Evolutionary conservation across 2,797 vertebrate genomes (phyloP), one percentile per base, ranked within the genome.

Genomic region (Amphiprion clarkii): DNA sequence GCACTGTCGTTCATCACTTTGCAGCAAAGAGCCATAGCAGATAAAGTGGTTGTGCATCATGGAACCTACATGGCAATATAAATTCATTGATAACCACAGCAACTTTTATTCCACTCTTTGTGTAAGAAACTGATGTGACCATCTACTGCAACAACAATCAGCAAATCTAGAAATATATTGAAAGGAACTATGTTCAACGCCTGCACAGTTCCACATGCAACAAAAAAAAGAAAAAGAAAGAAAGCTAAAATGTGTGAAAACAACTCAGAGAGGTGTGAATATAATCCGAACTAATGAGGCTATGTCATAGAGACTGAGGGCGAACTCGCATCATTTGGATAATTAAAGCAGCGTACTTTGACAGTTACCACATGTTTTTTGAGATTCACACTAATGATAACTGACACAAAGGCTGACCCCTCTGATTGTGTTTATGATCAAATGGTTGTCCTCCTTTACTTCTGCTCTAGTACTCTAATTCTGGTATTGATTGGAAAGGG

Each of bases 271-370:
- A 92, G 90, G 90, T 94, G 92, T 92, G 87, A 94, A 94, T 90
- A 74, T 89, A 90, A 92, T 94, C 68, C 75, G 90, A 94, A 92
- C 92, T 93, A 95, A 95, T 94, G 91, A 95, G 88, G 90, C 88
- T 76, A 73, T 68, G 81, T 89, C 73, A 78, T 79, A 76, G 78
- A 80, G 87, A 90, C 74, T 82, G 66, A n/a, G 60, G 73, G 53
- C 87, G 67, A 89, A 85, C 82, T 79, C 51, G 67, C 76, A 87
- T 86, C 74, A 85, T 88, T 84, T 74, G 76, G 81, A 83, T 92
- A 92, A 92, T 94, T 91, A 92, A 89, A 88, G 83, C 63, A 82
- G 79, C 84, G 80, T 87, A 78, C 83, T 87, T 85, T 92, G 87
- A 93, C 91, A 86, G 94, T 91, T 90, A 86, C 71, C 57, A 77